These are phyloP conservation scores for Psammodynastes pulverulentus DNA, from an alignment of 2,113 vertebrate genomes.

Conservation along the genomic window DNA sequence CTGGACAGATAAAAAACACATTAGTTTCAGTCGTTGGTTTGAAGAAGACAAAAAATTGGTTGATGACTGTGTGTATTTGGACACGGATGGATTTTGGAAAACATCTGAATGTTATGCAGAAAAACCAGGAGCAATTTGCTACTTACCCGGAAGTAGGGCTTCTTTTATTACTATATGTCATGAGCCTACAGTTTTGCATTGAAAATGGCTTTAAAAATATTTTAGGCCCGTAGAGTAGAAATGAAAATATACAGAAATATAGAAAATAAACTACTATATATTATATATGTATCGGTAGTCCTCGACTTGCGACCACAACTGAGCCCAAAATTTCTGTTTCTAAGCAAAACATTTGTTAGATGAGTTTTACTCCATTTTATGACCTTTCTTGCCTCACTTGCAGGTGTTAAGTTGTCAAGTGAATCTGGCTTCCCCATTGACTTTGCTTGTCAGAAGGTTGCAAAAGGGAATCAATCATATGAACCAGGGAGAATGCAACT, in stretches of 20 bases:
- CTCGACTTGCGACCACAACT: neutral
- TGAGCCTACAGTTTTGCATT: neutral
- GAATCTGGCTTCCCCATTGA: neutral
- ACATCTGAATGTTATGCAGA: conserved; percentile 76
- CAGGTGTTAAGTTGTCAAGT: neutral
- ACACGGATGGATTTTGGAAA: conserved; percentile 91
- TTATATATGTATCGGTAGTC: neutral
- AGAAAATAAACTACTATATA: neutral
- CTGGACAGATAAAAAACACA: conserved; percentile 86
- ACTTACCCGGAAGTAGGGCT: conserved; percentile 77
- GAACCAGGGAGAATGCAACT: neutral
- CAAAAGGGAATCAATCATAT: neutral
- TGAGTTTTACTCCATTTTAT: neutral
- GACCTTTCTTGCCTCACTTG: neutral
- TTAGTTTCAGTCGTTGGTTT: conserved; percentile 86
- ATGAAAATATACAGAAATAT: neutral
- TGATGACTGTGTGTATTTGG: conserved; percentile 84
- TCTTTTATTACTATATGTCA: neutral
- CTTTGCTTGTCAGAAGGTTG: neutral
- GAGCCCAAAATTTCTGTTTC: neutral
- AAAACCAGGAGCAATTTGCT: conserved; percentile 85
- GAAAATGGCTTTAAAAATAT: neutral
- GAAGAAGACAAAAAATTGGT: conserved; percentile 64
- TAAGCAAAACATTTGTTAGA: neutral
- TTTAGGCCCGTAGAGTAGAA: neutral